Conservation (phyloP, 2,888 invertebrate species). For the Drosophila fungiperda region DNA sequence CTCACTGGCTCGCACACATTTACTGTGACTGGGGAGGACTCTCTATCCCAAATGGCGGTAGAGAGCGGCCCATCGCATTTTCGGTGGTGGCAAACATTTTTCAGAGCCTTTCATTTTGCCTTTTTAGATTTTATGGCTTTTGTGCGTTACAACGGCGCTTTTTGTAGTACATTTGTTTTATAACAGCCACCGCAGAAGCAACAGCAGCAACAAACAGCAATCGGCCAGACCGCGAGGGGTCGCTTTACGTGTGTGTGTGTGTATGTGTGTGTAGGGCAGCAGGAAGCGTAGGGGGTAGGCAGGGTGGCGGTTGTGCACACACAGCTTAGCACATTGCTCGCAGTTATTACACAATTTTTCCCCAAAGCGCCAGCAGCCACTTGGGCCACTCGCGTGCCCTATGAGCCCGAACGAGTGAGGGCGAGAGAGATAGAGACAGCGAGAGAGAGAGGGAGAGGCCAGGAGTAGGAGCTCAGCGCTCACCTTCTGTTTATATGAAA, state of each 20-base stretch:
- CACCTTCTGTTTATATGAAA: conserved; percentile 73
- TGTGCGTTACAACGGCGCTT: conserved; percentile 77
- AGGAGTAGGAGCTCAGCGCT: conserved; percentile 18
- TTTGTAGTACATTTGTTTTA: conserved; percentile 78
- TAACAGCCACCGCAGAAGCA: conserved; percentile 70
- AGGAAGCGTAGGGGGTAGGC: neutral
- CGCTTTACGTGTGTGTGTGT: conserved; percentile 3
- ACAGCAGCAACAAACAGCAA: conserved; percentile 32
- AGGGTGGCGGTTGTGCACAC: conserved; percentile 17
- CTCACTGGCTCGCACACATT: neutral
- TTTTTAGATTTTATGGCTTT: conserved; percentile 79
- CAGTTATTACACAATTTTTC: conserved; percentile 77
- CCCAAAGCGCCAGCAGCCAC: conserved; percentile 74
- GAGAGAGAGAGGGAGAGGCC: conserved; percentile 5
- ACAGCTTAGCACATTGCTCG: conserved; percentile 78
- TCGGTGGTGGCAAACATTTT: conserved; percentile 73
- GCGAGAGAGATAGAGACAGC: conserved; percentile 2
- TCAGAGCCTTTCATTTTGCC: conserved; percentile 76
- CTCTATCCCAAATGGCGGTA: conserved; percentile 27
- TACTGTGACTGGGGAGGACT: conserved; percentile 26
- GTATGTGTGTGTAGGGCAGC: conserved; percentile 9
- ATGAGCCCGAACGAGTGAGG: conserved; percentile 20
- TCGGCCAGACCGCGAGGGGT: conserved; percentile 36
- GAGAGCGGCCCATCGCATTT: conserved; percentile 48
- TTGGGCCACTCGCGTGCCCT: conserved; percentile 57